A percentile compares a stretch with the other conserved stretches of the same genome.
Conservation (phyloP, 2,113 vertebrate species). For the Oenanthe oenanthe region DNA sequence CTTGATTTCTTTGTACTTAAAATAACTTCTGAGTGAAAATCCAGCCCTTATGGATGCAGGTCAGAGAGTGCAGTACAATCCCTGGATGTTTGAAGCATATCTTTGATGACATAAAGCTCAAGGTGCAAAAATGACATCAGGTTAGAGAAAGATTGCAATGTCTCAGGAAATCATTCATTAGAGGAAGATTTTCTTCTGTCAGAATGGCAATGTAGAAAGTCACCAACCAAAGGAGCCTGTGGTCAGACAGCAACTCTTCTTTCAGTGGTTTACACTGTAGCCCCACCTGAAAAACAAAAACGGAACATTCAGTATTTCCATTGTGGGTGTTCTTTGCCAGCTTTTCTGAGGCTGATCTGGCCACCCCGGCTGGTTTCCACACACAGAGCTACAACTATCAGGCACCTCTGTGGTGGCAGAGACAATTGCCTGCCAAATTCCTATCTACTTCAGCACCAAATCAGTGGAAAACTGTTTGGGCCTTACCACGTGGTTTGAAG, state of each 20-base stretch:
- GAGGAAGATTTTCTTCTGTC: background rate
- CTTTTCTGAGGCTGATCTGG: background rate
- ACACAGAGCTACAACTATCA: background rate
- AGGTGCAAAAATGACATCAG: background rate
- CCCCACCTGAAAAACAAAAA: conserved; percentile 35
- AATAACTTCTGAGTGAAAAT: background rate
- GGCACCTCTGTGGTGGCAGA: background rate
- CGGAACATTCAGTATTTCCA: background rate
- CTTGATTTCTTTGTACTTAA: background rate
- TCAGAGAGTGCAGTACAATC: background rate
- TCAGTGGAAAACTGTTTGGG: background rate
- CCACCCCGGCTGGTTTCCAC: background rate
- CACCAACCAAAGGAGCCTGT: background rate
- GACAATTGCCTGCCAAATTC: background rate
- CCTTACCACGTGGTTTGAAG: conserved; percentile 52
- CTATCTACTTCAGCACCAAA: background rate
- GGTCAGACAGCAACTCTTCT: background rate
- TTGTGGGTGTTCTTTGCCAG: background rate
- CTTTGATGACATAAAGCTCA: background rate
- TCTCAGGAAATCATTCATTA: fast-evolving
- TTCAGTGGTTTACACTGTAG: conserved; percentile 7
- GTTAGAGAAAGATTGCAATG: background rate
- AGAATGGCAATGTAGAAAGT: background rate
- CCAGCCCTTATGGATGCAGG: background rate
- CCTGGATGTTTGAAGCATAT: background rate